These are phyloP conservation scores for Toxotes jaculatrix DNA, from an alignment of 2,113 vertebrate genomes.

Conservation along the genomic window DNA sequence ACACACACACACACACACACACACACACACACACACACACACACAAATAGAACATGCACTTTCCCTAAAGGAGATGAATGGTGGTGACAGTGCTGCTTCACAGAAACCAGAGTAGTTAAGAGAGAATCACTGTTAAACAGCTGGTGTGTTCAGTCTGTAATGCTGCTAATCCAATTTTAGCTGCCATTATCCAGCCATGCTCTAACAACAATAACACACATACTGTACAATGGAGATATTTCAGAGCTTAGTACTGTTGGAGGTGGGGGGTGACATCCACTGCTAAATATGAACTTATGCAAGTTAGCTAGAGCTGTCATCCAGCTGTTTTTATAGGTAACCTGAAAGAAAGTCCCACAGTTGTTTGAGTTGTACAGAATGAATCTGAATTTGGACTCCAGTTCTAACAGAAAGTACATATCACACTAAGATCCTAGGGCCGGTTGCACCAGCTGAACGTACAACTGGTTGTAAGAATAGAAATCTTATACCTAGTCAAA, in stretches of 20 bases:
- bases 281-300: neutral
- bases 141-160: conserved; percentile 42
- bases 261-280: neutral
- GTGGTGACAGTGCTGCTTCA: conserved; percentile 19
- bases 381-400: too few species aligned
- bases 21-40: neutral
- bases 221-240: neutral
- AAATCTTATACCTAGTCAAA: too few species aligned
- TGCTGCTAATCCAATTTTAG: conserved; percentile 13
- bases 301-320: neutral
- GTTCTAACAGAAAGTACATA: neutral
- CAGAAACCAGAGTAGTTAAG: conserved; percentile 13
- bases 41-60: neutral
- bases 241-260: neutral
- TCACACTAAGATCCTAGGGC: neutral
- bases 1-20: neutral
- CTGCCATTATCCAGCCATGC: neutral
- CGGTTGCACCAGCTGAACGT: too few species aligned
- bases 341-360: neutral
- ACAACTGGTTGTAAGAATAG: too few species aligned
- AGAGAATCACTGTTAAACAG: conserved; percentile 41
- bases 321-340: neutral
- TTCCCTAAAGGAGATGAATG: conserved; percentile 35
- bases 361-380: too few species aligned
- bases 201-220: neutral